Conservation (phyloP, 2,113 vertebrate species). For the Stegastes partitus region DNA sequence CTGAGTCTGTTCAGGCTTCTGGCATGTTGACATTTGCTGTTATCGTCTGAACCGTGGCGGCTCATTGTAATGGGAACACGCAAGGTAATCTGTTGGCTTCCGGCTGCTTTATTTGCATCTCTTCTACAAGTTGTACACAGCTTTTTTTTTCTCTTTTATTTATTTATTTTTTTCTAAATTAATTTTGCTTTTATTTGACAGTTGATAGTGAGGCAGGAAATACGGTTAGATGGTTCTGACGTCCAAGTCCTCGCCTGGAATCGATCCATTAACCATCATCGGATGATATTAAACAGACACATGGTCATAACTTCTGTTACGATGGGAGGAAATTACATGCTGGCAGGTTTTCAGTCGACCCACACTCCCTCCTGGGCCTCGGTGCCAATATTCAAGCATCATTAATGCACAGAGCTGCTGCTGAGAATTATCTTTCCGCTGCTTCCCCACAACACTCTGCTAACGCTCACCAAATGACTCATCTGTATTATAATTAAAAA, state of each 20-base stretch:
- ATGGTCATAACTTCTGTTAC: not conserved
- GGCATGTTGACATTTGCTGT: slow-evolving; percentile 38
- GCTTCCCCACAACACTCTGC: too few species aligned
- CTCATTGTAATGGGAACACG: slow-evolving; percentile 18
- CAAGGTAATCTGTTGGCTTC: slow-evolving; percentile 14
- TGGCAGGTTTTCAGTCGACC: not conserved
- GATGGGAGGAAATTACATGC: not conserved
- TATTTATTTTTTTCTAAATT: not conserved
- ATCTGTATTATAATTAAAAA: not conserved
- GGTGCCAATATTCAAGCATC: not conserved
- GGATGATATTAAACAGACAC: not conserved
- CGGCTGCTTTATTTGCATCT: not conserved
- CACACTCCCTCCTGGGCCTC: not conserved
- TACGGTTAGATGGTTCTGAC: not conserved
- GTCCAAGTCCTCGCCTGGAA: not conserved
- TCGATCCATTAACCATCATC: rapidly evolving
- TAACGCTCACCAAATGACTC: not conserved
- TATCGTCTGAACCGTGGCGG: slow-evolving; percentile 17
- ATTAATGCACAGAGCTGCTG: slow-evolving; percentile 17
- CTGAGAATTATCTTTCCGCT: not conserved
- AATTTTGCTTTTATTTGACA: not conserved
- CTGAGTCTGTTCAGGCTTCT: slow-evolving; percentile 20
- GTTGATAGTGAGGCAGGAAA: not conserved
- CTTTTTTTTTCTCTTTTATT: too few species aligned
- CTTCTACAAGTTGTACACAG: not conserved